Percentiles rank a stretch among this genome's conserved stretches.
Evolutionary conservation across 2,888 invertebrate genomes (phyloP).

Genomic region (Ophion costatus): DNA sequence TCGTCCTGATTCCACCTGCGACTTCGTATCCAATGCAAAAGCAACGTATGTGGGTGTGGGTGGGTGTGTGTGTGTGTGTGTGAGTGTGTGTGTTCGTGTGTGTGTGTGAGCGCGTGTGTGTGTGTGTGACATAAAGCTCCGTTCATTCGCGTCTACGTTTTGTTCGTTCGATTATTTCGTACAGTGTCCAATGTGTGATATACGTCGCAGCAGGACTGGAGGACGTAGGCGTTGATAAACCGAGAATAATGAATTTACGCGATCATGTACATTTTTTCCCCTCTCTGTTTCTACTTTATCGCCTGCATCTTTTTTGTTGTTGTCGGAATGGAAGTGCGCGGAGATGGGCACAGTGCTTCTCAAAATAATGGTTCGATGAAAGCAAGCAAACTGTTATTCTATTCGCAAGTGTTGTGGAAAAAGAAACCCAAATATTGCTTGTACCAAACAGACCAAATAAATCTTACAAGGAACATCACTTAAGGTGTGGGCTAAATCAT

Average conservation of each 20-base stretch:
- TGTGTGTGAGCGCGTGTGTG: no score
- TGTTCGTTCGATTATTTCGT: slow-evolving; percentile 37
- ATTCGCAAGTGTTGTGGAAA: no score
- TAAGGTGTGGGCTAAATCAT: no score
- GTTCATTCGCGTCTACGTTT: slow-evolving; percentile 8
- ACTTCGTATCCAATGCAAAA: slow-evolving; percentile 45
- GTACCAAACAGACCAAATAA: no score
- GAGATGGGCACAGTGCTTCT: no score
- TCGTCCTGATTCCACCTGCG: slow-evolving; percentile 46
- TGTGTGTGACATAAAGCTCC: slow-evolving; percentile 15
- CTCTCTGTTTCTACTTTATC: background rate
- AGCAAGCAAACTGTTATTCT: no score
- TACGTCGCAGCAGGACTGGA: background rate
- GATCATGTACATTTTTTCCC: background rate
- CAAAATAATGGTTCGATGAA: no score
- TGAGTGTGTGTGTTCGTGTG: background rate
- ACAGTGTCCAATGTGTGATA: slow-evolving; percentile 18
- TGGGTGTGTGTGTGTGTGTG: background rate
- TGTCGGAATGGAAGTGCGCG: no score
- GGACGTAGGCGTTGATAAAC: background rate
- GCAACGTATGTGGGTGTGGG: background rate
- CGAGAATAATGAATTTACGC: slow-evolving; percentile 2
- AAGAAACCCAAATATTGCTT: no score
- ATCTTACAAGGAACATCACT: no score
- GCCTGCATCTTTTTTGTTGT: background rate